phyloP scores from a whole-genome alignment of 2,888 invertebrate species.

The Drosophila heteroneura region DNA sequence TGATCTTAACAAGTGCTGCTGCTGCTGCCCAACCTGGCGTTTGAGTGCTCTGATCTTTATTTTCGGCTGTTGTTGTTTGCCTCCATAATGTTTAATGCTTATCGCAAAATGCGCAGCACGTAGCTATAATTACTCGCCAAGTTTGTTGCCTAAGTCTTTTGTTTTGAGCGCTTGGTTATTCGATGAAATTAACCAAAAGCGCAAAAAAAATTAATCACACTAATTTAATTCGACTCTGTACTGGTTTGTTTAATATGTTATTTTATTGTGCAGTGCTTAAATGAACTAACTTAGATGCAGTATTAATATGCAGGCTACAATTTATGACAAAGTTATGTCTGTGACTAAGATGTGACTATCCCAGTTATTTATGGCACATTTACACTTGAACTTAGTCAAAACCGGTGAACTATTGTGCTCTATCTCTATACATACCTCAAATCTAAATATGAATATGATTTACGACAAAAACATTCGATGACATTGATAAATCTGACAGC shows the following conservation, averaged over 20 bases:
- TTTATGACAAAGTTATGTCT: neutral
- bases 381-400: slow-evolving; percentile 22
- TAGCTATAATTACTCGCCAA: slow-evolving; percentile 58
- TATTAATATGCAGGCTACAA: neutral
- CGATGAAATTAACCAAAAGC: slow-evolving; percentile 40
- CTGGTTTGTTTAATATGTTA: slow-evolving; percentile 22
- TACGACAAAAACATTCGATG: neutral
- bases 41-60: slow-evolving; percentile 36
- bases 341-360: neutral
- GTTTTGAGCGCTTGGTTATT: slow-evolving; percentile 51
- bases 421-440: neutral
- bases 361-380: neutral
- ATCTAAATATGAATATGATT: slow-evolving; percentile 26
- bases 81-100: slow-evolving; percentile 28
- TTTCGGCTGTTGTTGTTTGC: neutral
- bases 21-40: slow-evolving; percentile 38
- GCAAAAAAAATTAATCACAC: slow-evolving; percentile 21
- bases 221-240: slow-evolving; percentile 21
- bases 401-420: slow-evolving; percentile 1
- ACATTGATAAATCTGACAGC: slow-evolving; percentile 31
- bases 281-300: neutral
- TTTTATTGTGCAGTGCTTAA: slow-evolving; percentile 8
- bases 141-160: slow-evolving; percentile 77
- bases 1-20: slow-evolving; percentile 44
- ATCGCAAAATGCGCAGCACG: slow-evolving; percentile 60